Base-by-base conservation (phyloP, 2,888 invertebrate species). In the Orgyia antiqua region DNA sequence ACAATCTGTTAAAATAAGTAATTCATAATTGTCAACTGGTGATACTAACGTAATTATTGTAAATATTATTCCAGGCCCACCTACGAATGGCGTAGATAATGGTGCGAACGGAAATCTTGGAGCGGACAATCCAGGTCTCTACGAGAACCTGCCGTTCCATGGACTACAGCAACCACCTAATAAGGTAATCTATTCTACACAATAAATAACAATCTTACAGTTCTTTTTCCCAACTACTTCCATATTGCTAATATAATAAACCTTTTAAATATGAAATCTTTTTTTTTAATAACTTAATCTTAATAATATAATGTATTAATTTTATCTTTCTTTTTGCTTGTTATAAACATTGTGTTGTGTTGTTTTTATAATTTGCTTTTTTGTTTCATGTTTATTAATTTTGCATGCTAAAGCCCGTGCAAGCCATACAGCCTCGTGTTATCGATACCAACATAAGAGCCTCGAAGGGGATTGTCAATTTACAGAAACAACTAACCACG, bases 131-230 rank as follows among this genome's bases (percentile, higher is more conserved):
- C 93, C 94, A 57, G 94, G 94, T 75, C 92, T 94, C 72, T 97
- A 96, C 89, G 96, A 97, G 88, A 97, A 97, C 87, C 91, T 96
- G 67, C 96, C 96, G 69, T 97, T 96, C 90, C 96, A 96, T 79
- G 96, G 96, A 61, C 91, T 96, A 68, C 96, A 96, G 87, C 94
- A 94, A 82, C 94, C 96, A 68, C 96, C 95, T 63, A 94, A 95
- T 84, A 96, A 96, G 94, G 96, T 96, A 91, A 82, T 23, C 13
- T 11, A 13, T 19, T 13, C n/a, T 12, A 8, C 18, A 19, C 3
- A 13, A n/a, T 10, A 10, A 1, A 10, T 13, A 15, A 6, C 6
- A 15, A 15, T 15, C 15, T 15, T 15, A 15, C 15, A 15, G 15
- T 15, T 4, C n/a, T n/a, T n/a, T n/a, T n/a, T n/a, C n/a, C n/a